These are phyloP conservation scores for Indri indri DNA, from an alignment of 2,113 vertebrate species.

Conservation along the genomic window DNA sequence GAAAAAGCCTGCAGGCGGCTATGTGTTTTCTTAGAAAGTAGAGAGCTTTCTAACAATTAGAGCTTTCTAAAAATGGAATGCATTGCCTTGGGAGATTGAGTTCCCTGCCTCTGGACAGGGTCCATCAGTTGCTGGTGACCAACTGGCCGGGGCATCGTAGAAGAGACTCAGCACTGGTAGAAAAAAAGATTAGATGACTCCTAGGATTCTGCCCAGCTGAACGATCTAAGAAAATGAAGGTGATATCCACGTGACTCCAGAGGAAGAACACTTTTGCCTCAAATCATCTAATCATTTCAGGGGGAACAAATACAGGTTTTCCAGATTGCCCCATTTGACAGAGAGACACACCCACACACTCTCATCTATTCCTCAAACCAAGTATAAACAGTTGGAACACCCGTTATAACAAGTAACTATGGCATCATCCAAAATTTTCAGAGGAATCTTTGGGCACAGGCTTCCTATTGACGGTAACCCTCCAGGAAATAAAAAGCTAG, in stretches of 20 bases:
- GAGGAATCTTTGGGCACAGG: not conserved
- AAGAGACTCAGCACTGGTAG: not conserved
- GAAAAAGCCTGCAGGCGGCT: not conserved
- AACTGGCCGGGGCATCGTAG: not conserved
- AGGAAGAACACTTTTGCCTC: not conserved
- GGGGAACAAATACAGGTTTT: not conserved
- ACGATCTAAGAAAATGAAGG: slow-evolving; percentile 9
- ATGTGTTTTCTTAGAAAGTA: slow-evolving; percentile 67
- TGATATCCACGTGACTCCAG: not conserved
- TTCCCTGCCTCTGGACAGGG: slow-evolving; percentile 52
- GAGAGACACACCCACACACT: not conserved
- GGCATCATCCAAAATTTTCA: not conserved
- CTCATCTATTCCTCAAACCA: not conserved
- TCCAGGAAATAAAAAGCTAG: not conserved
- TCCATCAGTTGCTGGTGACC: slow-evolving; percentile 49
- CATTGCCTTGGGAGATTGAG: slow-evolving; percentile 13
- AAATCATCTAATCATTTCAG: not conserved
- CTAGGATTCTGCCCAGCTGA: not conserved
- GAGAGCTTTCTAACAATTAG: slow-evolving; percentile 49
- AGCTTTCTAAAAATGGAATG: slow-evolving; percentile 62
- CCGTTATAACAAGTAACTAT: not conserved
- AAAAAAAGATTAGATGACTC: not conserved
- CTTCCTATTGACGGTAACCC: not conserved
- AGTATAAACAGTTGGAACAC: not conserved
- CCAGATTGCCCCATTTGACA: not conserved